phyloP scores from a whole-genome alignment of 1,140 invertebrate genomes.

The Odontomachus brunneus region DNA sequence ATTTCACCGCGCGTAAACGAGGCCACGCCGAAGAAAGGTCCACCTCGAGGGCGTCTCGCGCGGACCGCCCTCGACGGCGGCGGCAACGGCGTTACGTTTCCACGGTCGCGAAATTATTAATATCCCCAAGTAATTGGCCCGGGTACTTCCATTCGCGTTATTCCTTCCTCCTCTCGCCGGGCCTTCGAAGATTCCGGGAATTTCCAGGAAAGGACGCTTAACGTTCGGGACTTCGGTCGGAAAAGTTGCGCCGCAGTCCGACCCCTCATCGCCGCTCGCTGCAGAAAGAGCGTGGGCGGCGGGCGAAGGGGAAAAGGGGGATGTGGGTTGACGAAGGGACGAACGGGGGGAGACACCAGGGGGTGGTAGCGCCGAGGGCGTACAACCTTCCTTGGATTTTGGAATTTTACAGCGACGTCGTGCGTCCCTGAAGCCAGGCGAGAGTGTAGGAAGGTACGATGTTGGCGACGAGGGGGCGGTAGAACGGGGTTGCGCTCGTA shows the following conservation, averaged over 20 bases:
- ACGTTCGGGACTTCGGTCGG: conserved; percentile 69
- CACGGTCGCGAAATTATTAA: conserved; percentile 69
- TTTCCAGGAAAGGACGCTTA: conserved; percentile 66
- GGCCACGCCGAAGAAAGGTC: conserved; percentile 55
- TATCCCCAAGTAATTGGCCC: conserved; percentile 68
- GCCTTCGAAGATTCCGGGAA: conserved; percentile 70
- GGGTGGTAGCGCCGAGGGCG: conserved; percentile 40
- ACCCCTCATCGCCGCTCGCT: conserved; percentile 29
- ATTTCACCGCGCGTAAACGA: conserved; percentile 58
- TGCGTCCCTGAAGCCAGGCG: conserved; percentile 71
- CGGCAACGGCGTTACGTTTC: conserved; percentile 41
- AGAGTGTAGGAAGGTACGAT: conserved; percentile 69
- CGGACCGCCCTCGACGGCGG: conserved; percentile 33
- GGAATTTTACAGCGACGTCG: conserved; percentile 72
- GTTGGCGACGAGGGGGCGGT: conserved; percentile 59
- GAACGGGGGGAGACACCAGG: conserved; percentile 22
- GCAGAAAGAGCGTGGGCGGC: conserved; percentile 20
- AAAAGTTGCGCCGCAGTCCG: conserved; percentile 69
- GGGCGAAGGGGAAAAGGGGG: neutral
- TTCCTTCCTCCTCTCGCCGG: conserved; percentile 53
- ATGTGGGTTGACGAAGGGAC: neutral
- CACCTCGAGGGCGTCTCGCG: conserved; percentile 39
- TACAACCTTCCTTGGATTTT: conserved; percentile 69
- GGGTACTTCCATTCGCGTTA: conserved; percentile 65
- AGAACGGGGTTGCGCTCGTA: conserved; percentile 60